A percentile compares a stretch with the other conserved stretches of the same genome.
These are phyloP conservation scores for Tamandua tetradactyla DNA, from an alignment of 2,797 vertebrate species.

Conservation along the genomic window DNA sequence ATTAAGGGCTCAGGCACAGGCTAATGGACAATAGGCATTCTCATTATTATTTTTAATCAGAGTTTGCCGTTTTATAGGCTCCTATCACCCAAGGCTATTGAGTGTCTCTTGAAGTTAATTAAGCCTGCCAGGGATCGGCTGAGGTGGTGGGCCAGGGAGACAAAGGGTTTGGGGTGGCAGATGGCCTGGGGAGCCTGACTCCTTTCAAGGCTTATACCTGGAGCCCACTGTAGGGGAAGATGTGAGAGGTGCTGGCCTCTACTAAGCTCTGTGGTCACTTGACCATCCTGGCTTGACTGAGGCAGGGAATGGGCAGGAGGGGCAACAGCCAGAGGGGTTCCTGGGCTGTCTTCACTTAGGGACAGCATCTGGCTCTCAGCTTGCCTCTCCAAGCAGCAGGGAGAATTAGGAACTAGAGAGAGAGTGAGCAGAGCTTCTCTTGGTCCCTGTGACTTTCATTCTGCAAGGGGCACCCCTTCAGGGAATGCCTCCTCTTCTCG, in stretches of 20 bases:
- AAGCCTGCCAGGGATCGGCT: conserved; percentile 58
- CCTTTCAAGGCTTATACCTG: background rate
- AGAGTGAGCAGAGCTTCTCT: too few species aligned
- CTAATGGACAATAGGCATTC: conserved; percentile 63
- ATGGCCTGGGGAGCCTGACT: background rate
- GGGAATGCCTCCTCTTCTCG: background rate
- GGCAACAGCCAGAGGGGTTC: too few species aligned
- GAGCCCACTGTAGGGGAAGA: background rate
- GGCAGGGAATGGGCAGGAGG: background rate
- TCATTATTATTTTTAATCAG: conserved; percentile 80
- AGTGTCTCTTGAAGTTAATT: conserved; percentile 72
- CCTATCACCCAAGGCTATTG: conserved; percentile 65
- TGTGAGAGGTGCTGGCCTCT: background rate
- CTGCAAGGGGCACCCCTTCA: accelerated
- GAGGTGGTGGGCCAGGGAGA: too few species aligned
- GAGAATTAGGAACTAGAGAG: background rate
- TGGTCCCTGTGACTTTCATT: background rate
- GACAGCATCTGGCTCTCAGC: background rate
- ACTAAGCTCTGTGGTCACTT: background rate
- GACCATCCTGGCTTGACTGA: background rate
- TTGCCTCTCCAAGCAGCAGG: background rate
- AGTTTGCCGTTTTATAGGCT: conserved; percentile 68
- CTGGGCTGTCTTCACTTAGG: background rate
- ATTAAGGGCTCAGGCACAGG: conserved; percentile 66
- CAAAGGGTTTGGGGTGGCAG: background rate